Evolutionary conservation across 2,797 vertebrate genomes (phyloP), one percentile per base, ranked within the genome.

Genomic region (Sylvia borin): DNA sequence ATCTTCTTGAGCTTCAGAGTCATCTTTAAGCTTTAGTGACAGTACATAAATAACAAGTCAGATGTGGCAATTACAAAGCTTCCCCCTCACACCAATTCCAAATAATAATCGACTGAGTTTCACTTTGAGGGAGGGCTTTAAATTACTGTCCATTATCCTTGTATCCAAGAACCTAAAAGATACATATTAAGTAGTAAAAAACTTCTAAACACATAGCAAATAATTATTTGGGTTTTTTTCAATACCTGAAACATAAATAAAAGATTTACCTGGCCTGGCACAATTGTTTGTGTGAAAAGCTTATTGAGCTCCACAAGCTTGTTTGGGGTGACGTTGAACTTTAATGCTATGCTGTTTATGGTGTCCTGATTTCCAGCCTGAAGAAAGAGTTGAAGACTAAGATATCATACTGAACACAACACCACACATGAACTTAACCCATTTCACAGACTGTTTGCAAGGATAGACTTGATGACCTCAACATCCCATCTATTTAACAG

Each of bases 281-380:
- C 98, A 93, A 99, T 98, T 11, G 99, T 99, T 67, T 98, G 99
- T 3, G 98, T 98, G 95, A 99, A 99, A 93, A 99, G 99, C 91
- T 98, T 99, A 98, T 99, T 99, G 88, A 99, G 97, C 96, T 99
- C 99, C 95, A 99, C 99, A 96, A 99, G 98, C 95, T 99, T 99
- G 97, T 99, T 99, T 51, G 99, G 99, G 77, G 99, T 99, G 97
- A 99, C 90, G 96, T 99, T 99, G 97, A 99, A 99, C 90, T 99
- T 99, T 75, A 99, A 98, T 24, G 99, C 99, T 74, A 99, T 99
- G 95, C 98, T 99, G 98, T 98, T 99, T 79, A 99, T 98, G n/a
- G 99, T 99, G 94, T 99, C 99, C 50, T 98, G 97, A 57, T 98
- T 95, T 98, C 99, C 99, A 98, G 98, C 90, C 96, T 96, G 75